A percentile compares a stretch with the other conserved stretches of the same genome.
phyloP scores from a whole-genome alignment of 2,113 vertebrate species.

The Gambusia holbrooki region DNA sequence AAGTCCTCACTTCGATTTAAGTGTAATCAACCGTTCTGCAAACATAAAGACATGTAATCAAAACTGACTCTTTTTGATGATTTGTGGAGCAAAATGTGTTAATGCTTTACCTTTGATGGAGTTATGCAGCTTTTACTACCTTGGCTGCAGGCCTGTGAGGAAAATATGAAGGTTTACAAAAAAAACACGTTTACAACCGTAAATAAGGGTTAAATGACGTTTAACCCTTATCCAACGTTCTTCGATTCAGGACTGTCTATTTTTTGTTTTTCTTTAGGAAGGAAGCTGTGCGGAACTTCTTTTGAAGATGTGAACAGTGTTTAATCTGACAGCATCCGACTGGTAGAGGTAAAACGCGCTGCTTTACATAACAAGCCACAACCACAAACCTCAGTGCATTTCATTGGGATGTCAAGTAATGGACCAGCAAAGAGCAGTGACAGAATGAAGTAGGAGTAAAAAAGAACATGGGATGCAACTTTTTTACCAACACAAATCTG shows the following conservation, averaged over 20 bases:
- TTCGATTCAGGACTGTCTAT: no score
- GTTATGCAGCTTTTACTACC: constrained; percentile 14
- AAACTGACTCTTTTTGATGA: not conserved
- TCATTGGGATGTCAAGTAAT: not conserved
- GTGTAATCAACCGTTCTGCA: constrained; percentile 23
- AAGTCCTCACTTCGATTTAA: not conserved
- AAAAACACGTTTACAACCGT: not conserved
- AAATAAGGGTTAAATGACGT: constrained; percentile 6
- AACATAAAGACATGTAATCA: constrained; percentile 24
- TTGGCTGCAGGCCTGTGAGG: constrained; percentile 62
- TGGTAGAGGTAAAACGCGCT: not conserved
- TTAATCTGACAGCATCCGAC: not conserved
- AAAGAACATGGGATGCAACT: not conserved
- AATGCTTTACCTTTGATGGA: constrained; percentile 39
- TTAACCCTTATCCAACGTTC: no score
- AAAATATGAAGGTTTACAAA: constrained; percentile 30
- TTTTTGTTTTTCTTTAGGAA: no score
- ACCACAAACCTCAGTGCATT: not conserved
- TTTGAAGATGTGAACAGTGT: not conserved
- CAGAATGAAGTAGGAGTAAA: not conserved
- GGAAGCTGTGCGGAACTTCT: no score
- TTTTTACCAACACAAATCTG: not conserved
- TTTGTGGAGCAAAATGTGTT: not conserved
- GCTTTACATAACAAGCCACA: not conserved
- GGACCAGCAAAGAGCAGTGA: not conserved